phyloP scores from a whole-genome alignment of 2,797 vertebrate genomes.

The Parauchenoglanis ngamensis region DNA sequence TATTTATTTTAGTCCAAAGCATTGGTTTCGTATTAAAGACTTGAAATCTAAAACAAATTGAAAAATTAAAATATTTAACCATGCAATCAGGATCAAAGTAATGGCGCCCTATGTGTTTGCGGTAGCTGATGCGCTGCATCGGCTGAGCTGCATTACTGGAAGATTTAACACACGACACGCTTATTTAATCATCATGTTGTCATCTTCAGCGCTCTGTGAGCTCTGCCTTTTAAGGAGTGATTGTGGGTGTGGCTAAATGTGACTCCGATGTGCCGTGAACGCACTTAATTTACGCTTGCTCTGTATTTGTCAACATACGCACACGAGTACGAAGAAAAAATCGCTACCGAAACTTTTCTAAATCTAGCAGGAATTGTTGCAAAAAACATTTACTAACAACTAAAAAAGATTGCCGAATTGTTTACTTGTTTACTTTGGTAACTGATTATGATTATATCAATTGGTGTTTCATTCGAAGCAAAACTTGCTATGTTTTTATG shows the following conservation, averaged over 20 bases:
- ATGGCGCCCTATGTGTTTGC: too few relatives aligned
- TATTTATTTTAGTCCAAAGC: background rate
- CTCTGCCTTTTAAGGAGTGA: background rate
- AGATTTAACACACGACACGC: background rate
- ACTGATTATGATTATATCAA: background rate
- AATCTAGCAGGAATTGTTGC: background rate
- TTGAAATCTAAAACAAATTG: background rate
- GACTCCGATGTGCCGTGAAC: background rate
- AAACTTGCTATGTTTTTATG: too few relatives aligned
- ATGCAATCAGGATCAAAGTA: too few relatives aligned
- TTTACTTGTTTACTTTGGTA: background rate
- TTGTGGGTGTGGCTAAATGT: background rate
- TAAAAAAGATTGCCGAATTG: background rate
- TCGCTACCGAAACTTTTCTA: background rate
- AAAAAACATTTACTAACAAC: background rate
- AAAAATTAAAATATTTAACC: background rate
- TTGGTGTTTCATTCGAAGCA: background rate
- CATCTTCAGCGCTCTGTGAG: background rate
- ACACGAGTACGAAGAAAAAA: background rate
- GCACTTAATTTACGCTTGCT: background rate
- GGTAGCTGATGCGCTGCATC: background rate
- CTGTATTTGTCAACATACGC: background rate
- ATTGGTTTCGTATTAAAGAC: background rate
- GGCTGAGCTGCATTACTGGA: background rate
- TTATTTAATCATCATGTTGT: background rate